Base-by-base conservation (phyloP, 2,797 vertebrate species). In the Cygnus olor region DNA sequence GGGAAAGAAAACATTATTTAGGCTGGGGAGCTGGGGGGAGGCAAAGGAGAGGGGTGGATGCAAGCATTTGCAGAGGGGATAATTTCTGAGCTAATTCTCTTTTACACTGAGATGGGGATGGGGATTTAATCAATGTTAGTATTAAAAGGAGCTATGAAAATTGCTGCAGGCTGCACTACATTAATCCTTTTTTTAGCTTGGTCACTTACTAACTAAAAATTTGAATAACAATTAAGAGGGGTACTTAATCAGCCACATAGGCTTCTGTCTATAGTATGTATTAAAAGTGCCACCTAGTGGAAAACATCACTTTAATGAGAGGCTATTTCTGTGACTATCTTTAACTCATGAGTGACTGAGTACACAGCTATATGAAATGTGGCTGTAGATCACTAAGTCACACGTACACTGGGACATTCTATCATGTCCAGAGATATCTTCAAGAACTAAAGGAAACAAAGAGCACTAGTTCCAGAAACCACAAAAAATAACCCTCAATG, bases 271-370 rank as follows among this genome's bases (percentile, higher is more conserved):
- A 1, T 69, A 71, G 32, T 2, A 1, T 53, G 96, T 92, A 91
- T 87, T 78, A 53, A 54, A 97, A 96, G 89, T 94, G 96, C 96
- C 96, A 97, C 93, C 97, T 97, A 96, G 96, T 90, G 97, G 96
- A 73, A 73, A 87, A 54, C 8, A 40, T 0, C 56, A 10, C 65
- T 73, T 30, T 11, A 49, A 68, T 4, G 18, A 66, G 45, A 38
- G 25, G 15, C 72, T 77, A 8, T 3, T 15, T 53, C 19, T 24
- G 74, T 6, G 71, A 18, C 9, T 70, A 8, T 42, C 68, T 85
- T 80, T 9, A 36, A 17, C 24, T 66, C 77, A 9, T 25, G 17
- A 78, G 27, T 19, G 51, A 64, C 30, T 34, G 51, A 68, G 27
- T 34, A 2, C 7, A 10, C 9, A 20, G 34, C 69, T 36, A 4